Evolutionary conservation across 2,113 vertebrate genomes (phyloP).

Genomic region (Phalacrocorax aristotelis): DNA sequence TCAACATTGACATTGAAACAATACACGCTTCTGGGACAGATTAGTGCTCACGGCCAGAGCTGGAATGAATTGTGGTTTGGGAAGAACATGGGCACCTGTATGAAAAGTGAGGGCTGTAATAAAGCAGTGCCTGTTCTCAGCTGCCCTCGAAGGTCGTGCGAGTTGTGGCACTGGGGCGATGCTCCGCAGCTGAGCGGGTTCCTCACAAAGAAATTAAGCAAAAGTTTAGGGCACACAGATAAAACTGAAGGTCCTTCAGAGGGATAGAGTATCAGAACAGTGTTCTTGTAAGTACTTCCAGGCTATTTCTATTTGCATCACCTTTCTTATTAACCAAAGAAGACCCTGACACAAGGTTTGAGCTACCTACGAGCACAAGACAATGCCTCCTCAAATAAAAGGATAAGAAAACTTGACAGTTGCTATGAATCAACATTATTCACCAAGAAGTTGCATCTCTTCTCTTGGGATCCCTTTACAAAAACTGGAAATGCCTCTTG

Average conservation of each 20-base stretch:
- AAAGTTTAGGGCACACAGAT: background rate
- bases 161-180: background rate
- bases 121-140: background rate
- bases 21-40: slow-evolving; percentile 18
- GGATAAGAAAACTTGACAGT: background rate
- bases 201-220: background rate
- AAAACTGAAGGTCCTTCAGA: background rate
- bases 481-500: slow-evolving; percentile 19
- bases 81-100: slow-evolving; percentile 27
- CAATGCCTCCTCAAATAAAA: slow-evolving; percentile 20
- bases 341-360: background rate
- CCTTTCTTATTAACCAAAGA: slow-evolving; percentile 29
- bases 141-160: background rate
- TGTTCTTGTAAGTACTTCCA: background rate
- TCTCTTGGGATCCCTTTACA: slow-evolving; percentile 21
- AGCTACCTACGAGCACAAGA: slow-evolving; percentile 41
- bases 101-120: background rate
- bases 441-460: slow-evolving; percentile 15
- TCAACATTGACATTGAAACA: slow-evolving; percentile 40
- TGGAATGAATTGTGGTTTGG: slow-evolving; percentile 1
- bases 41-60: background rate
- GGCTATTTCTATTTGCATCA: slow-evolving; percentile 31
- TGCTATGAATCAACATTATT: slow-evolving; percentile 44
- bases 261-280: background rate
- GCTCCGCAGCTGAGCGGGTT: background rate